phyloP scores from a whole-genome alignment of 2,797 vertebrate species.

The Argyrosomus regius region DNA sequence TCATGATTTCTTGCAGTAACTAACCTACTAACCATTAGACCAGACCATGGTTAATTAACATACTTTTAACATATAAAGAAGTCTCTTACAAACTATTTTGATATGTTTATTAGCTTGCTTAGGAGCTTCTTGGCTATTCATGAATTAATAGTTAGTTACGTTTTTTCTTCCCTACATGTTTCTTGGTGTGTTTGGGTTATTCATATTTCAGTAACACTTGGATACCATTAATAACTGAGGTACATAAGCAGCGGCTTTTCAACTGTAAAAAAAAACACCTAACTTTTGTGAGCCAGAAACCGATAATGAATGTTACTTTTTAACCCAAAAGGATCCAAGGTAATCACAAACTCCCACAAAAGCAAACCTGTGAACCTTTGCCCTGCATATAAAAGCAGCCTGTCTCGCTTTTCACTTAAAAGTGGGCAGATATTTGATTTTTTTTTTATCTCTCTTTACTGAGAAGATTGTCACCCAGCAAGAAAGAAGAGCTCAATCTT shows the following conservation, averaged over 20 bases:
- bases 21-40: background rate
- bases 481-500: conserved; percentile 12
- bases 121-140: background rate
- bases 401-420: conserved; percentile 8
- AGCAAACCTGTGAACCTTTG: conserved; percentile 7
- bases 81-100: background rate
- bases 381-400: background rate
- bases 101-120: too few relatives aligned
- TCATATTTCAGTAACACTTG: background rate
- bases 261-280: background rate
- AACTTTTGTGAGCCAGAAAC: background rate
- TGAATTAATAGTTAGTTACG: background rate
- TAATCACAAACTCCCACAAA: conserved; percentile 7
- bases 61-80: background rate
- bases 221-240: background rate
- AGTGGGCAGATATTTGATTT: background rate
- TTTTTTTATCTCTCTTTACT: conserved; percentile 19
- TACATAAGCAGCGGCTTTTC: background rate
- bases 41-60: background rate
- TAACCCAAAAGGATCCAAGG: background rate
- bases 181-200: background rate
- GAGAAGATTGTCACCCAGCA: background rate
- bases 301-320: background rate
- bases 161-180: background rate
- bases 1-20: too few relatives aligned